Conservation (phyloP, 2,888 invertebrate species). For the Dioctria rufipes region DNA sequence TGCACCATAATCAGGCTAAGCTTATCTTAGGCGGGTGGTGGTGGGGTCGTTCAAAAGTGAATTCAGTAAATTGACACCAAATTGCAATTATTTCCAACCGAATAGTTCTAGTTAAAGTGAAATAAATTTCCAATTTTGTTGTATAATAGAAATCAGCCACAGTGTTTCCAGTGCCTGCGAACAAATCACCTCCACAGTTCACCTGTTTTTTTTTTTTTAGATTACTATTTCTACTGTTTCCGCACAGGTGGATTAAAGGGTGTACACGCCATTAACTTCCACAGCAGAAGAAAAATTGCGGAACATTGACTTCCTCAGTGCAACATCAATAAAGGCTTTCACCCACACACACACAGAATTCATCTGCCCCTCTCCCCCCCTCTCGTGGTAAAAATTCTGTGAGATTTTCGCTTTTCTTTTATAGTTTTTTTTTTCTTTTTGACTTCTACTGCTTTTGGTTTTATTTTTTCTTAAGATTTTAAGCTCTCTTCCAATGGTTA, state of each 20-base stretch:
- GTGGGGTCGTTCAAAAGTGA: no score
- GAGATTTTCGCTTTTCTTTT: no score
- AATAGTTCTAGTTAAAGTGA: slow-evolving; percentile 28
- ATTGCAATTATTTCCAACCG: slow-evolving; percentile 27
- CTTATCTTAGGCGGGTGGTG: background rate
- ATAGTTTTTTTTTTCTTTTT: no score
- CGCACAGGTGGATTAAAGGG: slow-evolving; percentile 36
- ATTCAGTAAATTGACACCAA: slow-evolving; percentile 23
- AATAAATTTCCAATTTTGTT: slow-evolving; percentile 29
- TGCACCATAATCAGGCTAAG: background rate
- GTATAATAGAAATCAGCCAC: no score
- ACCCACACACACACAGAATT: slow-evolving; percentile 38
- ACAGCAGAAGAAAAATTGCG: slow-evolving; percentile 42
- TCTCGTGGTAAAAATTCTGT: no score
- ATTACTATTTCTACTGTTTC: background rate
- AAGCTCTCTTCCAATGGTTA: no score
- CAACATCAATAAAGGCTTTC: slow-evolving; percentile 50
- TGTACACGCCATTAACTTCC: slow-evolving; percentile 48
- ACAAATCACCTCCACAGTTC: background rate
- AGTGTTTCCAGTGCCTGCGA: background rate
- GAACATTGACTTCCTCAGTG: slow-evolving; percentile 48
- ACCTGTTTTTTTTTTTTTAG: no score
- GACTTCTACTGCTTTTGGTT: no score
- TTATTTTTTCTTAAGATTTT: no score
- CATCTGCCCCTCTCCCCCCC: no score